Conservation (phyloP, 2,888 invertebrate genomes). For the Brachypalpus laphriformis region DNA sequence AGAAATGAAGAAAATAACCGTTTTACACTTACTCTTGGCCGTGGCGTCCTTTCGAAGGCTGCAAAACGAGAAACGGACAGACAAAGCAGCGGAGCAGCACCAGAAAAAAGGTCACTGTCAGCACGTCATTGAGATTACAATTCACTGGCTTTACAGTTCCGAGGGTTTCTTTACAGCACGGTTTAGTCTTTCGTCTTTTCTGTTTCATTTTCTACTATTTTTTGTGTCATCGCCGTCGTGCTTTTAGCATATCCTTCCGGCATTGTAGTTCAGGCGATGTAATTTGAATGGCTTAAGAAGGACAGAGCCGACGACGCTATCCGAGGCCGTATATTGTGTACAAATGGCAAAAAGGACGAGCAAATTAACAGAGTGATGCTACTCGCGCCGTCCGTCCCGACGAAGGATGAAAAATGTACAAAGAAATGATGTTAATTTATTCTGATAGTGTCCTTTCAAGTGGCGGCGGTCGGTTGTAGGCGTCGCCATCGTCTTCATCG, state of each 20-base stretch:
- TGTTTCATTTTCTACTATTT: slow-evolving; percentile 10
- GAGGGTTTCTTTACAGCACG: slow-evolving; percentile 57
- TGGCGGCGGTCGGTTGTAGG: slow-evolving; percentile 35
- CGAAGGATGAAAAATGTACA: slow-evolving; percentile 37
- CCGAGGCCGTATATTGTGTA: slow-evolving; percentile 37
- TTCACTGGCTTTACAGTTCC: slow-evolving; percentile 70
- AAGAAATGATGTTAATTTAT: slow-evolving; percentile 70
- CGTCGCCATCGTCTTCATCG: background rate
- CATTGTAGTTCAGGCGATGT: slow-evolving; percentile 52
- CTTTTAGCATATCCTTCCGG: slow-evolving; percentile 56
- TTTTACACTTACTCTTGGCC: slow-evolving; percentile 38
- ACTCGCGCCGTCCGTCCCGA: slow-evolving; percentile 4
- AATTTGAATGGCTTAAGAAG: slow-evolving; percentile 63
- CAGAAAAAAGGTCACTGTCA: slow-evolving; percentile 66
- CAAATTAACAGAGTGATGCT: slow-evolving; percentile 33
- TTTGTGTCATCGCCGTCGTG: slow-evolving; percentile 25
- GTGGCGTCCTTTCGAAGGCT: slow-evolving; percentile 38
- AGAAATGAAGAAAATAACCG: slow-evolving; percentile 30
- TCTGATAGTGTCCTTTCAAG: slow-evolving; percentile 65
- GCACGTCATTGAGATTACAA: slow-evolving; percentile 71
- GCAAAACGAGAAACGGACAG: slow-evolving; percentile 19
- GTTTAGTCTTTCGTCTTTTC: slow-evolving; percentile 56
- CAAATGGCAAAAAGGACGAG: slow-evolving; percentile 33
- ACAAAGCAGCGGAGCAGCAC: slow-evolving; percentile 12
- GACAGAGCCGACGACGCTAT: slow-evolving; percentile 2